phyloP scores from a whole-genome alignment of 2,888 invertebrate species.

The Diarsia dahlii region DNA sequence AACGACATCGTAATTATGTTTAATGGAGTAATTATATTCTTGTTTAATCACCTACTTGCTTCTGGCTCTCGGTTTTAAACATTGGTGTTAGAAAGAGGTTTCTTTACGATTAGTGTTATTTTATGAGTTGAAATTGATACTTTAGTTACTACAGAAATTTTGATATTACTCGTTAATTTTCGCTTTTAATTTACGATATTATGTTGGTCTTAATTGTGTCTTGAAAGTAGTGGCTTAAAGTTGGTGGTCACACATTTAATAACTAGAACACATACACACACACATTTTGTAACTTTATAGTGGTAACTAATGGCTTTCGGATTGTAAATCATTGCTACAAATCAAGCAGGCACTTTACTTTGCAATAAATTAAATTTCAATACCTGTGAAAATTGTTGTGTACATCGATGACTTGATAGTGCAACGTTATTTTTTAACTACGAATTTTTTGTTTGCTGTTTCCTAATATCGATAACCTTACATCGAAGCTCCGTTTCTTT shows the following conservation, averaged over 20 bases:
- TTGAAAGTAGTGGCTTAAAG: not conserved
- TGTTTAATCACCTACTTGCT: constrained; percentile 52
- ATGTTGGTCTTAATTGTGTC: not conserved
- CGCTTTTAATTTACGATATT: too few relatives aligned
- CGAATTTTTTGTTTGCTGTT: too few relatives aligned
- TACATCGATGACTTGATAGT: too few relatives aligned
- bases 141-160: not conserved
- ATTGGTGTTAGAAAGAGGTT: not conserved
- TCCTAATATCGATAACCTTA: too few relatives aligned
- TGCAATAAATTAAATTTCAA: not conserved
- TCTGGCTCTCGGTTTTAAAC: constrained; percentile 8
- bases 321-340: not conserved
- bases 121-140: not conserved
- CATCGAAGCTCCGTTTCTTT: too few relatives aligned
- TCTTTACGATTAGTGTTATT: constrained; percentile 2
- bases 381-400: not conserved
- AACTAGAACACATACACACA: too few relatives aligned
- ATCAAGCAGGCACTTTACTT: not conserved
- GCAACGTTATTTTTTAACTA: too few relatives aligned
- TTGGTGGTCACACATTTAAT: not conserved
- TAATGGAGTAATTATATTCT: constrained; percentile 61
- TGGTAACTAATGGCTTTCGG: not conserved
- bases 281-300: too few relatives aligned
- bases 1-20: constrained; percentile 61
- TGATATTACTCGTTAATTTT: not conserved